Evolutionary conservation across 2,888 invertebrate species (phyloP).

Genomic region (Atrina japonica): DNA sequence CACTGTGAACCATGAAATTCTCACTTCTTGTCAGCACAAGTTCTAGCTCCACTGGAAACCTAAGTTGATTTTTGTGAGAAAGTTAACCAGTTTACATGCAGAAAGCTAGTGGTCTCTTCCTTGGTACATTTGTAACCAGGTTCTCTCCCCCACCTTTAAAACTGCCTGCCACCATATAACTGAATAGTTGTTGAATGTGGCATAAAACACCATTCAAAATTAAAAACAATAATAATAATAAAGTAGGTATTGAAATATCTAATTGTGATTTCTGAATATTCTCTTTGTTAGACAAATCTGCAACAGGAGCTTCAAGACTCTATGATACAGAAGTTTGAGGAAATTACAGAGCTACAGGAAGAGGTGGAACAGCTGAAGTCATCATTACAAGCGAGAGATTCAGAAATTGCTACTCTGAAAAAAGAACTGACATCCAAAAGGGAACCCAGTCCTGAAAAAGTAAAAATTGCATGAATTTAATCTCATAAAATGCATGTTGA

Average conservation of each 20-base stretch:
- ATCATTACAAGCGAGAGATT: constrained; percentile 56
- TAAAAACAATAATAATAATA: neutral
- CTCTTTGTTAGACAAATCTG: constrained; percentile 61
- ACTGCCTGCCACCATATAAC: neutral
- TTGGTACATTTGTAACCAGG: too few relatives aligned
- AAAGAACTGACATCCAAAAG: constrained; percentile 38
- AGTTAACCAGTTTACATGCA: too few relatives aligned
- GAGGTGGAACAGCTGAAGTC: constrained; percentile 52
- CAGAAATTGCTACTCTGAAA: constrained; percentile 48
- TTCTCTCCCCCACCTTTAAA: too few relatives aligned
- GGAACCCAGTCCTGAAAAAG: constrained; percentile 16
- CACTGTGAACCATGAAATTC: too few relatives aligned
- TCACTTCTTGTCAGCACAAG: too few relatives aligned
- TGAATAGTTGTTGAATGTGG: too few relatives aligned
- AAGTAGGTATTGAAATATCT: neutral
- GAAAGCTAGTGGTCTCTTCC: too few relatives aligned
- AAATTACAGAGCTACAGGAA: constrained; percentile 51
- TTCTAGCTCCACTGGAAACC: too few relatives aligned
- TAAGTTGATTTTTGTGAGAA: too few relatives aligned
- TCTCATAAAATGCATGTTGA: too few relatives aligned
- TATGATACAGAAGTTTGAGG: constrained; percentile 56
- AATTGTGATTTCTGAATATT: neutral
- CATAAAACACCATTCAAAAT: too few relatives aligned
- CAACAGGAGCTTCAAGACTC: constrained; percentile 72
- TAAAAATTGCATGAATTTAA: too few relatives aligned